Base-by-base conservation (phyloP, 92 coral and sea anemone species). In the Palythoa heliodiscus region DNA sequence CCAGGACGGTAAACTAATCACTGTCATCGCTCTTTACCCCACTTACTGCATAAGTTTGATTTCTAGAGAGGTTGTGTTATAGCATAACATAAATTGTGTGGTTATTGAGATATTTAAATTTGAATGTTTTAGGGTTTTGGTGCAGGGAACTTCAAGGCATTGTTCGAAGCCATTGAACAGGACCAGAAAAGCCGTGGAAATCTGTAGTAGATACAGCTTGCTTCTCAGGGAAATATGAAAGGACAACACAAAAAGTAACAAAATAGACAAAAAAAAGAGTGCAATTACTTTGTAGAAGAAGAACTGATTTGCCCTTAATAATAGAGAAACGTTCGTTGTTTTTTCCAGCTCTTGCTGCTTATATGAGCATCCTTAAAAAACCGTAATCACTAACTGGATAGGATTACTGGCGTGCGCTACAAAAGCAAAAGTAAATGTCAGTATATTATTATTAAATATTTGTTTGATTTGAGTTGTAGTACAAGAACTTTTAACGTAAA, bases 61-160 rank as follows among this genome's bases (percentile, higher is more conserved):
- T 29, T 29, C 35, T 1, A 29, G 35, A 29, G 35, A 29, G 35
- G 1, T 29, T 29, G 35, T 29, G 35, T 29, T 29, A 29, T 1
- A 29, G 35, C 1, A 29, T 29, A 29, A 29, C 35, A 29, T 29
- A 29, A 29, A 29, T 29, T 29, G 35, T 29, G 35, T 29, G 35
- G 35, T 29, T 29, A 29, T 29, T 29, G 35, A 29, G 35, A 29
- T 29, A n/a, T 29, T 29, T 29, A 29, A 29, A 29, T 52, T 57
- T 76, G 4, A 11, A 14, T 75, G 35, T 76, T 54, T 48, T 73
- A 93, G 96, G 96, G 96, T 17, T 93, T 93, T 70, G 96, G 96
- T 19, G 96, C 93, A 70, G 96, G 96, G 19, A 93, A 93, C 89
- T 93, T 93, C 87, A 93, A 93, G 79, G 87, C 94, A 53, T 88